Conservation (phyloP, 35 echinoderm and acorn worm genomes). For the Lytechinus variegatus region DNA sequence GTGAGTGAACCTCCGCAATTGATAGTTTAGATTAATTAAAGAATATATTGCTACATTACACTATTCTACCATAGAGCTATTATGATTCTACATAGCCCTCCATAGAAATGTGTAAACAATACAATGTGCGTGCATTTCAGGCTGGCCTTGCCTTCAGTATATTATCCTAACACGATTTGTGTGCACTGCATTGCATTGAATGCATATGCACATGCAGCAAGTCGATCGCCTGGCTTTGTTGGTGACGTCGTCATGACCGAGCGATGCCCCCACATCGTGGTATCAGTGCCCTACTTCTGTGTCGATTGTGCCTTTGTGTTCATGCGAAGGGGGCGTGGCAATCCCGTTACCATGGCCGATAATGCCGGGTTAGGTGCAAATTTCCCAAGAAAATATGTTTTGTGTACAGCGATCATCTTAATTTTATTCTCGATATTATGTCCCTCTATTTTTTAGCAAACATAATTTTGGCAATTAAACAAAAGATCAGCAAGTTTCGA, state of each 20-base stretch:
- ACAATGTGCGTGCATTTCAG: neutral
- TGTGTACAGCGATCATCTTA: neutral
- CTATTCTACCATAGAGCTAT: too few relatives aligned
- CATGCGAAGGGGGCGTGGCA: constrained; percentile 4
- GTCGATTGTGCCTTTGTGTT: neutral
- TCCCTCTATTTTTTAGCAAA: neutral
- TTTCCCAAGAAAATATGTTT: neutral
- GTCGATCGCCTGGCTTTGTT: neutral
- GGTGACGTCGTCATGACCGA: neutral
- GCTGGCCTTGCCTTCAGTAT: neutral
- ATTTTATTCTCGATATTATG: neutral
- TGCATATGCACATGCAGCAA: neutral
- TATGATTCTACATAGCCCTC: neutral
- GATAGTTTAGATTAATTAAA: neutral
- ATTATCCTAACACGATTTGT: too few relatives aligned
- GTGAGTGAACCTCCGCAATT: neutral
- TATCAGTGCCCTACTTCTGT: neutral
- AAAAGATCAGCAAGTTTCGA: neutral
- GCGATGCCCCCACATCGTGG: neutral
- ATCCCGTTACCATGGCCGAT: neutral
- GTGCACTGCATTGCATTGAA: too few relatives aligned
- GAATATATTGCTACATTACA: neutral
- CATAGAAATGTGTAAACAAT: neutral
- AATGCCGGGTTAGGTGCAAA: neutral
- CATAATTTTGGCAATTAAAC: neutral